These are phyloP conservation scores for Pogonognathellus flavescens DNA, from an alignment of 1,140 invertebrate species.

Conservation along the genomic window DNA sequence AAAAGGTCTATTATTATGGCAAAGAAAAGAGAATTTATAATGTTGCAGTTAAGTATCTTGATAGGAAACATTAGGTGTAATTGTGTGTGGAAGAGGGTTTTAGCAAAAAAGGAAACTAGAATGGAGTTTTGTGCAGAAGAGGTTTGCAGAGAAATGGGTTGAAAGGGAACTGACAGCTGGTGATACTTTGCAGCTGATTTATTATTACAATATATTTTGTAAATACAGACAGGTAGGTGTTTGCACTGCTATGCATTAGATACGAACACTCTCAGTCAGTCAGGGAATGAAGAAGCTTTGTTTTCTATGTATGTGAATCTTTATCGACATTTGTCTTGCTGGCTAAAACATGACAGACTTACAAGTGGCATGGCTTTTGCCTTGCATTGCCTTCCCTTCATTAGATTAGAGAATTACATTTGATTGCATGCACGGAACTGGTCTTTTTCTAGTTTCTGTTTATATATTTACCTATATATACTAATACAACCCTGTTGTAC, in stretches of 20 bases:
- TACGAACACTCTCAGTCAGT: no score
- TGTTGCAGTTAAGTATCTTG: no score
- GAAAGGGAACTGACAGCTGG: conserved; percentile 21
- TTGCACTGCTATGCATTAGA: neutral
- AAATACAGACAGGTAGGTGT: conserved; percentile 27
- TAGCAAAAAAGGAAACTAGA: conserved; percentile 5
- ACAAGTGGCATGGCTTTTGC: neutral
- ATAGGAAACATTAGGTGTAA: no score
- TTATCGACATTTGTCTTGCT: conserved; percentile 30
- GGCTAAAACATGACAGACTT: conserved; percentile 14
- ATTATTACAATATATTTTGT: neutral
- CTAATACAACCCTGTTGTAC: no score
- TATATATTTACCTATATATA: no score
- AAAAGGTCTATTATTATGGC: no score
- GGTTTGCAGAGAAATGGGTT: neutral
- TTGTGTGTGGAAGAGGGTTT: neutral
- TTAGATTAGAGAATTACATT: neutral
- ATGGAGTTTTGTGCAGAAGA: no score
- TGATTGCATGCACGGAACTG: neutral
- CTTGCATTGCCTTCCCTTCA: neutral
- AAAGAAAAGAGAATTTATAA: no score
- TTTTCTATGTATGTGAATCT: conserved; percentile 12
- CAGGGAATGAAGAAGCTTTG: neutral
- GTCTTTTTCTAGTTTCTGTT: neutral
- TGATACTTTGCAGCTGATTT: conserved; percentile 25